These are phyloP conservation scores for Perca schrenkii DNA, from an alignment of 2,113 vertebrate species.

Conservation along the genomic window DNA sequence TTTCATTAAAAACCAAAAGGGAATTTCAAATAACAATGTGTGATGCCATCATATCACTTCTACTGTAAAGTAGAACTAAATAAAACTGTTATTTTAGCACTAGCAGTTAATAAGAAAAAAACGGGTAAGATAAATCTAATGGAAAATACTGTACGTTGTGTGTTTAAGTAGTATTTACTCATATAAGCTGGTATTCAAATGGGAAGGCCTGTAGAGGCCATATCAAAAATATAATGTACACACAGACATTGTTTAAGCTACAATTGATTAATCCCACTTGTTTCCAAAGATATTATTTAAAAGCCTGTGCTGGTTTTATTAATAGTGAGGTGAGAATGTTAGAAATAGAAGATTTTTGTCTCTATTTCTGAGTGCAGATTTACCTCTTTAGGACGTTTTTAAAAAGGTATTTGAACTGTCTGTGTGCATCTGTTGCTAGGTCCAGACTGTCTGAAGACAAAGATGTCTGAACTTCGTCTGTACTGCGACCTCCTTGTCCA, in stretches of 20 bases:
- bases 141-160: too few species aligned
- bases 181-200: background rate
- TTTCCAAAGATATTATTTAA: too few species aligned
- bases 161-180: too few species aligned
- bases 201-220: background rate
- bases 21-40: too few species aligned
- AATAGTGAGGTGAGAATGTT: background rate
- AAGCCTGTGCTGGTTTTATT: background rate
- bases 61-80: too few species aligned
- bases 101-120: background rate
- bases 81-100: background rate
- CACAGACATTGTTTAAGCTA: background rate
- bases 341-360: too few species aligned
- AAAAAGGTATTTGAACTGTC: background rate
- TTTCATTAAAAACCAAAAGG: too few species aligned
- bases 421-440: constrained; percentile 36
- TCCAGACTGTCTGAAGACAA: constrained; percentile 93
- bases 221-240: background rate
- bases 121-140: background rate
- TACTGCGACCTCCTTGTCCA: constrained; percentile 93
- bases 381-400: too few species aligned
- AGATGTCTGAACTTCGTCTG: constrained; percentile 98
- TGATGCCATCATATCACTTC: too few species aligned
- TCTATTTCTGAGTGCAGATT: too few species aligned
- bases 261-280: background rate